Conservation (phyloP, 2,113 vertebrate genomes). For the Paracanthobrama guichenoti region DNA sequence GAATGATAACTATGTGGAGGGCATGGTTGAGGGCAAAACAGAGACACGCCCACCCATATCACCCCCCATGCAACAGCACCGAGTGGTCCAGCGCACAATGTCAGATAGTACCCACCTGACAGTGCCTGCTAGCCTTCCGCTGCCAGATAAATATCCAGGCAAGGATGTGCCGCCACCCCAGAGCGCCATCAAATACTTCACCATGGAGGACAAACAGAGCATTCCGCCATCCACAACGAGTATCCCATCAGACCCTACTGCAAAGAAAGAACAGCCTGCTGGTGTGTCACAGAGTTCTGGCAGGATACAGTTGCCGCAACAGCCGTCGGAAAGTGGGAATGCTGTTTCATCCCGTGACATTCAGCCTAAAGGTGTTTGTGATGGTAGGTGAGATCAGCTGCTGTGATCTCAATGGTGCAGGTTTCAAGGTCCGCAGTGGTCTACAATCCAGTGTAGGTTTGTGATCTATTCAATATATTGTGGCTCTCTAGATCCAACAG, state of each 20-base stretch:
- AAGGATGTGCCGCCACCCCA: conserved; percentile 67
- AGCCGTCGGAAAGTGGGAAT: conserved; percentile 51
- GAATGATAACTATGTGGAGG: conserved; percentile 53
- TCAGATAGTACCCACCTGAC: conserved; percentile 91
- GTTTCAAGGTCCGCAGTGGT: background rate
- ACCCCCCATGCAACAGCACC: conserved; percentile 73
- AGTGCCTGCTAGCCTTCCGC: conserved; percentile 80
- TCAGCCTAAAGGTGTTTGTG: conserved; percentile 7
- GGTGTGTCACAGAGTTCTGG: background rate
- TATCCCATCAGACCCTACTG: background rate
- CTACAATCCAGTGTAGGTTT: background rate
- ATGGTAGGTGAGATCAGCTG: conserved; percentile 37
- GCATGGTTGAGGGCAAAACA: conserved; percentile 41
- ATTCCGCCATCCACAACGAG: conserved; percentile 14
- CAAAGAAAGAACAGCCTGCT: conserved; percentile 15
- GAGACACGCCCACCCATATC: conserved; percentile 37
- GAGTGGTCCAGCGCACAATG: conserved; percentile 84
- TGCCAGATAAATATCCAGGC: conserved; percentile 80
- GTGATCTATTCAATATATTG: background rate
- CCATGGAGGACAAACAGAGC: conserved; percentile 76
- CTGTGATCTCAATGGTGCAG: too few species aligned
- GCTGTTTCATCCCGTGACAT: conserved; percentile 18
- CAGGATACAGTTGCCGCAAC: background rate
- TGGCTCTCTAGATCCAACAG: background rate
- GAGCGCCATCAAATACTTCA: conserved; percentile 79